These are phyloP conservation scores for Idaea dimidiata DNA, from an alignment of 2,888 invertebrate genomes.

Conservation along the genomic window DNA sequence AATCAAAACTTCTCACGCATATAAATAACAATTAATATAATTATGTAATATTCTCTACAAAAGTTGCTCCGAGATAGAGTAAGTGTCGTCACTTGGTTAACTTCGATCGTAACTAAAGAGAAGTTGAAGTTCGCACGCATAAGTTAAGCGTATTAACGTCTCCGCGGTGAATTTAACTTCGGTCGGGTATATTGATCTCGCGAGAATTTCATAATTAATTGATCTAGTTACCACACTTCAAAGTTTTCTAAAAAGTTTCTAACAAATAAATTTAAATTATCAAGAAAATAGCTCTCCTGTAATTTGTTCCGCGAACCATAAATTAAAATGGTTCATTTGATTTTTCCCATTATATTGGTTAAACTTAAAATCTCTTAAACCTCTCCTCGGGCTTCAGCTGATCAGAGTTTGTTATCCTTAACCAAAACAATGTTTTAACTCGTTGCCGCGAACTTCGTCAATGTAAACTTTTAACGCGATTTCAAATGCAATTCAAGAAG, in stretches of 20 bases:
- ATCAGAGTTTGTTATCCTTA: constrained; percentile 51
- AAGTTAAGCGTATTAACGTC: constrained; percentile 68
- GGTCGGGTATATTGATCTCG: constrained; percentile 52
- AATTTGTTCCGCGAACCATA: constrained; percentile 17
- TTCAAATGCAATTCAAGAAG: constrained; percentile 59
- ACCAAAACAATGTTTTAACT: constrained; percentile 54
- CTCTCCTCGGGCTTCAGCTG: constrained; percentile 31
- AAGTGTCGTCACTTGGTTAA: constrained; percentile 55
- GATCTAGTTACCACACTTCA: constrained; percentile 43
- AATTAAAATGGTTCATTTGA: constrained; percentile 22
- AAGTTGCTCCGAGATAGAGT: constrained; percentile 47
- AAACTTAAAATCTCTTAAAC: constrained; percentile 27
- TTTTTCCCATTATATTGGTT: constrained; percentile 20
- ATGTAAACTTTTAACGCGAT: constrained; percentile 68
- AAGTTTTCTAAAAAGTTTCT: constrained; percentile 30
- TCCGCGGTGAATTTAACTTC: constrained; percentile 56
- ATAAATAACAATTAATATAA: constrained; percentile 64
- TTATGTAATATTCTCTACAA: constrained; percentile 47
- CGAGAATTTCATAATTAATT: constrained; percentile 57
- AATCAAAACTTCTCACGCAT: constrained; percentile 44
- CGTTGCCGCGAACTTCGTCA: constrained; percentile 46
- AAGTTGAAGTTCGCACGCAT: constrained; percentile 63
- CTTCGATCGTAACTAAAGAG: constrained; percentile 57
- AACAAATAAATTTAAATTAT: constrained; percentile 32
- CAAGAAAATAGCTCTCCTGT: constrained; percentile 18